Evolutionary conservation across 53 echinoderm and acorn worm genomes (phyloP).

Genomic region (Luidia sarsii): DNA sequence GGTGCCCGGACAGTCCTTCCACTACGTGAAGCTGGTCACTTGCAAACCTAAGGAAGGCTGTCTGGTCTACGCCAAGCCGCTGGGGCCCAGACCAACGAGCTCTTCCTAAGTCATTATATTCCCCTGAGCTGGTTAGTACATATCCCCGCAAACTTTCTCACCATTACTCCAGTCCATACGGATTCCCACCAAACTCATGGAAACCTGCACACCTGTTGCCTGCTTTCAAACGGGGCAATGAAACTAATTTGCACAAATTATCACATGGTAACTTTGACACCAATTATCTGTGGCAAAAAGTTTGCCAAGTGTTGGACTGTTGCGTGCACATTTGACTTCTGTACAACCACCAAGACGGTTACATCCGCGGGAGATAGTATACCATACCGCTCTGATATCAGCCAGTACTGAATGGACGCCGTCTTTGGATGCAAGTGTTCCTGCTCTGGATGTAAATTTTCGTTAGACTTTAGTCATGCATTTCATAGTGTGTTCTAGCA

Average conservation of each 20-base stretch:
- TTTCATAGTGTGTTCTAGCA: conserved; percentile 37
- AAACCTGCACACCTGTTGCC: conserved; percentile 31
- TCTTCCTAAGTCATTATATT: no score
- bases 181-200: conserved; percentile 20
- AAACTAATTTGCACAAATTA: not conserved
- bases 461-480: conserved; percentile 38
- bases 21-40: conserved; percentile 16
- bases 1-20: conserved; percentile 39
- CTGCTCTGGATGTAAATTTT: conserved; percentile 26
- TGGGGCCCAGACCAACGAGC: no score
- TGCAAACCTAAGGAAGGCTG: conserved; percentile 45
- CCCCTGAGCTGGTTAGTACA: no score
- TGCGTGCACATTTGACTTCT: conserved; percentile 3
- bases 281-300: conserved; percentile 24
- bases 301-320: conserved; percentile 10
- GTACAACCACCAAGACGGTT: conserved; percentile 25
- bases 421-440: conserved; percentile 1
- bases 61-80: conserved; percentile 37
- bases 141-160: no score
- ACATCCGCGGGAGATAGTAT: conserved; percentile 21
- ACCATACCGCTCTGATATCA: conserved; percentile 14
- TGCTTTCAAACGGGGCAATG: conserved; percentile 5
- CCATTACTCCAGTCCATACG: no score
- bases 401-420: conserved; percentile 15
- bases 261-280: conserved; percentile 23